Evolutionary conservation across 2,113 vertebrate genomes (phyloP), one percentile per base, ranked within the genome.

Genomic region (Nanorana parkeri): DNA sequence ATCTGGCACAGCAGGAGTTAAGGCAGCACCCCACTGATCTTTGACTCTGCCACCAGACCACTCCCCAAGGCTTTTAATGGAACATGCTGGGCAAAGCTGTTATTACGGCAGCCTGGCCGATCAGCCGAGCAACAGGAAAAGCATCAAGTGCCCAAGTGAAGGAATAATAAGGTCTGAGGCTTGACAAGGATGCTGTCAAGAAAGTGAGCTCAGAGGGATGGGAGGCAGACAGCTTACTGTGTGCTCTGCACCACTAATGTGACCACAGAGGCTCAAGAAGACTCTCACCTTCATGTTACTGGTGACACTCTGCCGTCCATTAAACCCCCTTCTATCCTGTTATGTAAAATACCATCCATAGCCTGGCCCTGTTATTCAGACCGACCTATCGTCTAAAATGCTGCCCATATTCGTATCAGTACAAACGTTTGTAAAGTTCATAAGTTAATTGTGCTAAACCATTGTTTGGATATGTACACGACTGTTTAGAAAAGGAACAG

Each of bases 1-100:
- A 16, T 58, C 20, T 16, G 68, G 24, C 68, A 19, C 1, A 32
- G 68, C 58, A 47, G 32, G 68, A 52, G 80, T 82, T 82, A 82
- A 75, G 26, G 20, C 32, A 55, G 63, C 71, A 36, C 61, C 61
- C 51, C 71, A 23, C 51, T 75, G 71, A 61, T 58, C 21, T 29
- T 63, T 82, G 69, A 55, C 77, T 56, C 66, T 36, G 65, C 60
- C 61, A 20, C 72, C 17, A 41, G 17, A 52, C 80, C 71, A 58
- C 69, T 82, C 69, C 80, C 28, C 10, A 15, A 55, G 51, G 29
- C 80, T 82, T 75, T 82, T 82, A 82, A 74, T 63, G 11, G 51
- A 51, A 74, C 80, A 82, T 41, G 80, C 80, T 75, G 80, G 71
- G 69, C 80, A 82, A 73, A 82, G 80, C 80, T 67, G 80, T 82